Evolutionary conservation across 2,113 vertebrate genomes (phyloP), one percentile per base, ranked within the genome.

Genomic region (Dolichallabes microphthalmus): DNA sequence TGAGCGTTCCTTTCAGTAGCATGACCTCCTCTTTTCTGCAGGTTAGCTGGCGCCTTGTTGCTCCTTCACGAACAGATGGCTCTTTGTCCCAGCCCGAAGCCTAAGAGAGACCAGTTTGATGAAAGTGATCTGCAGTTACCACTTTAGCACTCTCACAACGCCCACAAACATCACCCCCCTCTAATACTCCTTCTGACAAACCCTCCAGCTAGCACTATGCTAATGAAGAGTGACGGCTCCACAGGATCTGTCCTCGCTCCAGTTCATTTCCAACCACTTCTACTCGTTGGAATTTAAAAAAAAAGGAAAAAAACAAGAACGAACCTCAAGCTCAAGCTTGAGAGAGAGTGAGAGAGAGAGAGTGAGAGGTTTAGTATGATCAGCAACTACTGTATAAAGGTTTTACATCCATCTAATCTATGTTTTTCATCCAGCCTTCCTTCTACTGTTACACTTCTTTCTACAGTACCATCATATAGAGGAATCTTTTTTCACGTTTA

Each of bases 171-270:
- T 39, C 84, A 85, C 88, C 89, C 90, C 87, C 89, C 68, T 55
- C 58, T 32, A 75, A 68, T 83, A 55, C 61, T 86, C 60, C 76
- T 90, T 89, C 91, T 86, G 90, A 88, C 91, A 92, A 92, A 91
- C 92, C 90, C 91, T 88, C 91, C 88, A 94, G 92, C 87, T 91
- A 74, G 87, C 90, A 78, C 86, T 80, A 82, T 86, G 89, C 89
- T 95, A 95, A 95, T 94, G 92, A 94, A 93, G 92, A 94, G 88
- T 93, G 94, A 94, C 94, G 93, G 92, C 93, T 91, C 93, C 89
- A 88, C 86, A 52, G 94, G 94, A 93, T 92, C 91, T 92, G 91
- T 92, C 90, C 89, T 90, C 89, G 86, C 87, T 89, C 90, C 85
- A 91, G 93, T 91, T 92, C 90, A 90, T 93, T 94, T 93, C 90